phyloP scores from a whole-genome alignment of 1,140 invertebrate species.

The Drosophila ironensis region DNA sequence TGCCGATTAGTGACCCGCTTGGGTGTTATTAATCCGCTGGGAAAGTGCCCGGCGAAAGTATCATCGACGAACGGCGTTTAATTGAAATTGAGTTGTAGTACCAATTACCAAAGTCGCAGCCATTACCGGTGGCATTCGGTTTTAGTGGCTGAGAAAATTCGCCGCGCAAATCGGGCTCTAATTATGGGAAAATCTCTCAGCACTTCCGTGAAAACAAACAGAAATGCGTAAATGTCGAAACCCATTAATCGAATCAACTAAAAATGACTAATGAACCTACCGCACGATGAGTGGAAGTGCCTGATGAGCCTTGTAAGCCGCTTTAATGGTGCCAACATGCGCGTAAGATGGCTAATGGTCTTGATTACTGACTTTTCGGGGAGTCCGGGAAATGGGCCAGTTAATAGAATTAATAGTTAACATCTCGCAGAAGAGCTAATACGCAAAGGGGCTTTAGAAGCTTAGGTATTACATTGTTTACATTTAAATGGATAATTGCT shows the following conservation, averaged over 20 bases:
- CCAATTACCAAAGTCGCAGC: slow-evolving; percentile 47
- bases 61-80: slow-evolving; percentile 42
- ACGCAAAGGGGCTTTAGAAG: neutral
- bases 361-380: slow-evolving; percentile 7
- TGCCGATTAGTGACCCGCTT: neutral
- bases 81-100: slow-evolving; percentile 67
- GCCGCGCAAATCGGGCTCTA: slow-evolving; percentile 62
- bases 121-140: slow-evolving; percentile 70
- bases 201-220: slow-evolving; percentile 69
- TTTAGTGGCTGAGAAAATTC: slow-evolving; percentile 75
- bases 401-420: slow-evolving; percentile 23
- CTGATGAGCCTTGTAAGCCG: slow-evolving; percentile 18
- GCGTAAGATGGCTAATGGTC: neutral
- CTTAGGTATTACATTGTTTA: neutral
- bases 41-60: slow-evolving; percentile 49
- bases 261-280: slow-evolving; percentile 67
- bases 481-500: neutral
- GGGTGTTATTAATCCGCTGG: slow-evolving; percentile 57
- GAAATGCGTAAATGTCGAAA: slow-evolving; percentile 72
- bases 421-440: neutral
- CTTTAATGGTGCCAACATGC: slow-evolving; percentile 26
- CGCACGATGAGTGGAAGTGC: slow-evolving; percentile 38
- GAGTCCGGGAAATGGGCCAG: neutral
- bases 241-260: slow-evolving; percentile 74
- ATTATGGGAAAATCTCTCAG: slow-evolving; percentile 74